Evolutionary conservation across 35 echinoderm and acorn worm species (phyloP), one percentile per base, ranked within the genome.

Genomic region (Lytechinus pictus): DNA sequence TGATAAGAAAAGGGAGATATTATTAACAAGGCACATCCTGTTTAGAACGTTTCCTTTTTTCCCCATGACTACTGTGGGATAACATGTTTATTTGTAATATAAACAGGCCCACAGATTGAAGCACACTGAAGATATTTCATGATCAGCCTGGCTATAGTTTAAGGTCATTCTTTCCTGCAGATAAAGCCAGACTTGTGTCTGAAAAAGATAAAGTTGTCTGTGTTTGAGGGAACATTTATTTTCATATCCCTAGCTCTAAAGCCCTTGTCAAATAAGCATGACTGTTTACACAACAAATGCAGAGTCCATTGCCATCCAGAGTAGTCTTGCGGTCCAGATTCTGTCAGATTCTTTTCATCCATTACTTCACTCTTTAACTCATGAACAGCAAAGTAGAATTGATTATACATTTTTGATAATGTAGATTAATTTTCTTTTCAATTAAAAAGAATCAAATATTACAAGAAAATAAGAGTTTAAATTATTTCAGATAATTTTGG

Each of bases 221-320:
- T 79, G 66, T 79, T 79, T 79, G 4, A n/a, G 66, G 66, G 66
- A 71, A 79, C 66, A 79, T 79, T 79, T 79, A 79, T 79, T 79
- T 79, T 79, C 66, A 79, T 79, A 79, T 79, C 66, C 66, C 19
- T 0, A 79, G 66, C 66, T 79, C 19, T 79, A 79, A 7, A 79
- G 66, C 66, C 66, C 66, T n/a, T 79, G 66, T 79, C 66, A 79
- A 79, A 79, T 79, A 79, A 79, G 66, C 66, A 79, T n/a, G 66
- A 14, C 5, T 79, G 66, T 79, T 79, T 79, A n/a, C 19, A 79
- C 66, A 79, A 79, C 66, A 79, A 79, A 79, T 79, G 16, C 66
- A 79, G 66, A 79, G 66, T 79, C 66, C 66, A 79, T 79, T 79
- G 66, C 66, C 66, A 79, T 79, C 66, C 8, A 6, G 66, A 24